These are phyloP conservation scores for Indicator maculatus DNA, from an alignment of 2,113 vertebrate species.

Conservation along the genomic window DNA sequence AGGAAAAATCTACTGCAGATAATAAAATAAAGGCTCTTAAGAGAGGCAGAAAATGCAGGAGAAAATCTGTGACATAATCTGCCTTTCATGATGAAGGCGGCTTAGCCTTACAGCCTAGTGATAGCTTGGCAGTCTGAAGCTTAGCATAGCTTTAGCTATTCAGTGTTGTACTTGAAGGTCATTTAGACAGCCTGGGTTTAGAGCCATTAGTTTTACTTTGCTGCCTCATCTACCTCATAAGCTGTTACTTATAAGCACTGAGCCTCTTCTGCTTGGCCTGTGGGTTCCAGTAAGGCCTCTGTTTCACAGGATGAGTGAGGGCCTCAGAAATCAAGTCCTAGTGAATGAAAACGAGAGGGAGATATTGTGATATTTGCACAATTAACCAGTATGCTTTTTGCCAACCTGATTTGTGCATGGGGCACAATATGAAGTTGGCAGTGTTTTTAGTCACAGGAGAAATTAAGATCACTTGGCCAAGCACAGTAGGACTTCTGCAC, in stretches of 20 bases:
- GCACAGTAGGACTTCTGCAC: not conserved
- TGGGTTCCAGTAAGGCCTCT: not conserved
- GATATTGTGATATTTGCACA: not conserved
- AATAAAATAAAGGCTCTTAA: not conserved
- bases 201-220: not conserved
- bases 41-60: not conserved
- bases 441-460: not conserved
- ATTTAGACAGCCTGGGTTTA: not conserved
- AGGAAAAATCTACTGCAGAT: slow-evolving; percentile 36
- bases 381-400: not conserved
- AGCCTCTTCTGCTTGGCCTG: not conserved
- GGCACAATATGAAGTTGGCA: not conserved
- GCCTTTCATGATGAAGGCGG: not conserved
- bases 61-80: slow-evolving; percentile 24
- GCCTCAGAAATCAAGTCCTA: not conserved
- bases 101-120: not conserved
- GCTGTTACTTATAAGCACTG: not conserved
- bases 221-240: not conserved
- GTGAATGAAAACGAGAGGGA: not conserved
- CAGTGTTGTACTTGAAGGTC: not conserved
- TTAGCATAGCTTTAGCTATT: not conserved
- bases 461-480: not conserved
- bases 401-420: not conserved
- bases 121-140: not conserved
- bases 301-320: not conserved